Percentiles rank a stretch among this genome's conserved stretches.
These are phyloP conservation scores for Uromys caudimaculatus DNA, from an alignment of 2,797 vertebrate species.

Conservation along the genomic window DNA sequence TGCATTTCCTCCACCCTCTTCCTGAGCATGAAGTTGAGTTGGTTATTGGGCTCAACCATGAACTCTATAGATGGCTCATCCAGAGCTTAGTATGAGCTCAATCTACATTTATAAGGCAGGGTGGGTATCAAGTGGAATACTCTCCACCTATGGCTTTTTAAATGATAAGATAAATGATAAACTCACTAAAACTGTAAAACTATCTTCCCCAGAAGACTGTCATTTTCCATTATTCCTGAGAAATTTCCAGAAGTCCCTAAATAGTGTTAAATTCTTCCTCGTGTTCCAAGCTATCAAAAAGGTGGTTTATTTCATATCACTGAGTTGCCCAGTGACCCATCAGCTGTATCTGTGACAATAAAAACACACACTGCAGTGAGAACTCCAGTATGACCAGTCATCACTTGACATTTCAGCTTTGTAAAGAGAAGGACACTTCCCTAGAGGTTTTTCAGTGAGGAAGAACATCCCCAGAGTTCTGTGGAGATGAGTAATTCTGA, in stretches of 20 bases:
- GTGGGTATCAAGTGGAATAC: neutral
- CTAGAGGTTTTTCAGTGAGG: neutral
- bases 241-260: slow-evolving; percentile 41
- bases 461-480: neutral
- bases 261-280: neutral
- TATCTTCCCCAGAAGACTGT: slow-evolving; percentile 15
- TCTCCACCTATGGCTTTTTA: neutral
- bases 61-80: neutral
- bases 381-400: neutral
- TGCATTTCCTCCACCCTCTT: neutral
- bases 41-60: neutral
- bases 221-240: slow-evolving; percentile 24
- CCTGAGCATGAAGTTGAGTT: neutral
- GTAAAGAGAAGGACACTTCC: neutral
- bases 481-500: slow-evolving; percentile 6
- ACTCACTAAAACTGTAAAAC: slow-evolving; percentile 19
- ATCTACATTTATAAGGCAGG: neutral
- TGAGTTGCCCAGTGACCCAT: neutral
- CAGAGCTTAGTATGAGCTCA: neutral
- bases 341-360: neutral
- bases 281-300: neutral
- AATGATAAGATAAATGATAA: slow-evolving; percentile 10
- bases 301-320: neutral
- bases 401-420: neutral
- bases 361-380: neutral